Conservation (phyloP, 23 tunicate genomes). For the Styela clava region DNA sequence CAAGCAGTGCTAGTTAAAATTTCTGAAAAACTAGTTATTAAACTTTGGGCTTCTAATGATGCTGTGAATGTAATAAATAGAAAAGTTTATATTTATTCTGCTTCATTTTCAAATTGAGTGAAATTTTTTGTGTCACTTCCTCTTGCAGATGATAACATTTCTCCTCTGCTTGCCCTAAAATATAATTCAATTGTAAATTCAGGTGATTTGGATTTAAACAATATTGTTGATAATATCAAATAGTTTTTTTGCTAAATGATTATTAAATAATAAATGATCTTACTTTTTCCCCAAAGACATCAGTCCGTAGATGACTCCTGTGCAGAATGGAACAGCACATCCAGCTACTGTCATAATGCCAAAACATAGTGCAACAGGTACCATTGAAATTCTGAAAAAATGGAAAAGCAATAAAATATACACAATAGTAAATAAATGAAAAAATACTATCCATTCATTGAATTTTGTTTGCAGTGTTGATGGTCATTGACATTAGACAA, state of each 20-base stretch:
- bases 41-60: no score
- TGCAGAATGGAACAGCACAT: slow-evolving; percentile 77
- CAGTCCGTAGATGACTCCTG: slow-evolving; percentile 89
- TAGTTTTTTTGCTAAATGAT: no score
- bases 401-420: neutral
- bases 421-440: no score
- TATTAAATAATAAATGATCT: no score
- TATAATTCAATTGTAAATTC: neutral
- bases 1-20: no score
- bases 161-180: slow-evolving; percentile 48
- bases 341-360: slow-evolving; percentile 55
- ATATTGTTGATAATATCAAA: neutral
- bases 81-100: neutral
- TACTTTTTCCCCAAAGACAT: slow-evolving; percentile 94
- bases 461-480: no score
- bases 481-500: no score
- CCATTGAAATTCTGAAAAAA: slow-evolving; percentile 52
- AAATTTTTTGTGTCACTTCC: slow-evolving; percentile 22
- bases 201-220: neutral
- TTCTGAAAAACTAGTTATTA: no score
- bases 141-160: slow-evolving; percentile 47
- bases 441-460: no score
- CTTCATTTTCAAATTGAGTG: slow-evolving; percentile 12
- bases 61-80: no score
- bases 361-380: slow-evolving; percentile 61